Conservation (phyloP, 2,888 invertebrate genomes). For the Xylota sylvarum region DNA sequence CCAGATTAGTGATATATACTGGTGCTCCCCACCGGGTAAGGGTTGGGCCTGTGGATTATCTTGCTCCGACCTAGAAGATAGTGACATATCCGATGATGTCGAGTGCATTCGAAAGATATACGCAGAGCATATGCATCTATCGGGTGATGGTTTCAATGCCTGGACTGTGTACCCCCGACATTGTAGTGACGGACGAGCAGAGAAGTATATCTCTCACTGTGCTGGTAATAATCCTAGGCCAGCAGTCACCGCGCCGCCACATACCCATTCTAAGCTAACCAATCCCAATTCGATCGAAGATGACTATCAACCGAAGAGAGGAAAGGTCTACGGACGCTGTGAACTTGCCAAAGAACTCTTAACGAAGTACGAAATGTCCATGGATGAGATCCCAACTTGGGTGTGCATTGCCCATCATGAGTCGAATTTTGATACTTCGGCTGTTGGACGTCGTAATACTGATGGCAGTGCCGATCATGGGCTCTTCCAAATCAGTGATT, state of each 20-base stretch:
- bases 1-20: conserved; percentile 90
- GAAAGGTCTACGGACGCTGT: conserved; percentile 88
- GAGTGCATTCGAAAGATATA: conserved; percentile 88
- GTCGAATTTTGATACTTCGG: conserved; percentile 89
- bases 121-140: conserved; percentile 88
- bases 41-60: conserved; percentile 88
- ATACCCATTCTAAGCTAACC: conserved; percentile 10
- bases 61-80: conserved; percentile 88
- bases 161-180: conserved; percentile 83
- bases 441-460: conserved; percentile 85
- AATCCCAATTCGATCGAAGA: conserved; percentile 50
- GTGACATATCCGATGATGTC: conserved; percentile 90
- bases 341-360: conserved; percentile 89
- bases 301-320: conserved; percentile 63
- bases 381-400: conserved; percentile 87
- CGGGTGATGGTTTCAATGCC: conserved; percentile 89
- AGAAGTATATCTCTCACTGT: conserved; percentile 81
- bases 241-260: conserved; percentile 22
- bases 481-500: conserved; percentile 90
- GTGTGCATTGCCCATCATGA: conserved; percentile 91
- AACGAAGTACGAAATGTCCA: conserved; percentile 86
- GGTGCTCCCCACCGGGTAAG: conserved; percentile 87
- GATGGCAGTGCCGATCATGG: conserved; percentile 89
- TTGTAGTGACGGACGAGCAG: conserved; percentile 82
- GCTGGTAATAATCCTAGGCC: conserved; percentile 58